Evolutionary conservation across 2,888 invertebrate species (phyloP), one percentile per base, ranked within the genome.

Genomic region (Drosophila meridionalis): DNA sequence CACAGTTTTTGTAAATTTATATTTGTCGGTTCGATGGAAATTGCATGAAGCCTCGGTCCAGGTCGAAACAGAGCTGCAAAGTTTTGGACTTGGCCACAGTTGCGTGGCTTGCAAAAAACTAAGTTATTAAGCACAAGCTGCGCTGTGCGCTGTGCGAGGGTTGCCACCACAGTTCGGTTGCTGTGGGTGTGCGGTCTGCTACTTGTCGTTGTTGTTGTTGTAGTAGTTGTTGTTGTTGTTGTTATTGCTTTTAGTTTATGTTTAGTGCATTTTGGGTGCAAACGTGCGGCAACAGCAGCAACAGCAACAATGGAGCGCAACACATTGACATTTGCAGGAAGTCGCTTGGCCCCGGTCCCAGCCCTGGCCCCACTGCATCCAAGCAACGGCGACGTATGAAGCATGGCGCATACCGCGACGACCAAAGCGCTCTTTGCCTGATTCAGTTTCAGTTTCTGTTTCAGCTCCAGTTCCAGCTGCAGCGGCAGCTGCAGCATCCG

Each of bases 41-140:
- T 28, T 12, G 20, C 20, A 43, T n/a, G 34, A 62, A 20, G 34
- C 43, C 55, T 66, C 66, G 63, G 70, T 47, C 59, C 68, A 30
- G 50, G 50, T 52, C 50, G 50, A 2, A n/a, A 20, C 20, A 52
- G 50, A 52, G 50, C 34, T 20, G 53, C 43, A 80, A 83, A 86
- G 73, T 86, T 84, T 69, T 74, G 76, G 80, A 76, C 84, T 83
- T 79, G 69, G 63, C 68, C 64, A 56, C 76, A 75, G 68, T 69
- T 63, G 66, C 48, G 66, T 69, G 69, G 71, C 69, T 52, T 5
- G 34, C 50, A 83, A 74, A 82, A 83, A 56, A 42, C 82, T 71
- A 82, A 84, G 84, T 86, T 85, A 86, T 86, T 86, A 52, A 82
- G 83, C 82, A 82, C 53, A 79, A 83, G 78, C 83, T 74, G 45